Evolutionary conservation across 1,140 invertebrate species (phyloP), one percentile per base, ranked within the genome.

Genomic region (Wiebesia pumilae): DNA sequence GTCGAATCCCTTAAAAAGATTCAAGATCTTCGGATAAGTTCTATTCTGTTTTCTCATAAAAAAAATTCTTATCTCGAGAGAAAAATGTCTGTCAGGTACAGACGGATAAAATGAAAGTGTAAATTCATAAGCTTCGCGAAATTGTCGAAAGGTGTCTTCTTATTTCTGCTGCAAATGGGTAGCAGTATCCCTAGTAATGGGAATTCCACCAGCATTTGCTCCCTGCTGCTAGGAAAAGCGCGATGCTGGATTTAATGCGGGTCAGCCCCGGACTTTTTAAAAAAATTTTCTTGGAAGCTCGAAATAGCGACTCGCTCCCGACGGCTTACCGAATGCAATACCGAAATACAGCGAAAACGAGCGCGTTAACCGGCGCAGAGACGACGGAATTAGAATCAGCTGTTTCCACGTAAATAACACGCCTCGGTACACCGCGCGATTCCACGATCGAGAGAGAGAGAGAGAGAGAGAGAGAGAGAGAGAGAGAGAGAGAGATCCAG

Each of bases 311-410:
- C 24, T 38, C 24, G 33, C 47, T n/a, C 62, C 21, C 43, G 75
- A 21, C 47, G 80, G 3, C 19, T 80, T 79, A 33, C 30, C 33
- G 51, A 43, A 16, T 47, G 47, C 67, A 84, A 51, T 38, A 79
- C 83, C 83, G 40, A 80, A 85, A 85, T 85, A 80, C 71, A 73
- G 62, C 62, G 83, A 81, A 73, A 81, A 80, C 84, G 84, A 78
- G 47, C 35, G 77, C 33, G 69, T 73, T 73, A 73, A 35, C 6
- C 81, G 35, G 47, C 82, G 43, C 78, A 73, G 33, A 43, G 35
- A 54, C 65, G 88, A 88, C 84, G 71, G 86, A 90, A 88, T 89
- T 90, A 90, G 89, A 89, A 90, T 88, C 88, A 88, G 89, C 88
- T 89, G 89, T 89, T 90, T 86, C 86, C 84, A 87, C 88, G 88